Conservation (phyloP, 92 coral and sea anemone genomes). For the Phenganax subtilis region DNA sequence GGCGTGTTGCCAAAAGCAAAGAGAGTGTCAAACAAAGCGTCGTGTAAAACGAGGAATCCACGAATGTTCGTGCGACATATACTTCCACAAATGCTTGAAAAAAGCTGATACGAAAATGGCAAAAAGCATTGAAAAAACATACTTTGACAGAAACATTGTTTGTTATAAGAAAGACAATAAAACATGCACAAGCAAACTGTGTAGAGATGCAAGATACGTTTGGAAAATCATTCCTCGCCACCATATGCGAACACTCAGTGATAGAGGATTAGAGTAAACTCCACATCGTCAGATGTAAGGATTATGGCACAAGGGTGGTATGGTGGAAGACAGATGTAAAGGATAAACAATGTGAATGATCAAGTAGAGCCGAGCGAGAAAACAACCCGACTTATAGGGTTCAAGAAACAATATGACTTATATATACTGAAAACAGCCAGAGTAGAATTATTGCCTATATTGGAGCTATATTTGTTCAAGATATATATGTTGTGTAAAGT, state of each 20-base stretch:
- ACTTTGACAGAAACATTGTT: slow-evolving; percentile 27
- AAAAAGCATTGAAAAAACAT: slow-evolving; percentile 23
- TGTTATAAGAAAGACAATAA: slow-evolving; percentile 15
- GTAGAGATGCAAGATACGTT: not conserved
- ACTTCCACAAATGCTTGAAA: slow-evolving; percentile 17
- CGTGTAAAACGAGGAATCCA: slow-evolving; percentile 26
- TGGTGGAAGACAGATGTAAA: too few species aligned
- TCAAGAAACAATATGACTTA: too few species aligned
- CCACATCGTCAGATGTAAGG: too few species aligned
- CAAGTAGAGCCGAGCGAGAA: too few species aligned
- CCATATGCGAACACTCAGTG: not conserved
- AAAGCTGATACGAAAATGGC: slow-evolving; percentile 29
- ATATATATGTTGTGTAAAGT: too few species aligned
- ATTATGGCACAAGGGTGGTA: too few species aligned
- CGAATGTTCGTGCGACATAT: slow-evolving; percentile 34
- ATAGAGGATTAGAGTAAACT: too few species aligned
- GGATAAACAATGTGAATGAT: too few species aligned
- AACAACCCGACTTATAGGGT: too few species aligned
- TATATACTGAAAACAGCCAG: too few species aligned
- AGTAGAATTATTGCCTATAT: too few species aligned
- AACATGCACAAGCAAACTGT: slow-evolving; percentile 1
- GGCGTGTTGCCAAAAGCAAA: slow-evolving; percentile 18
- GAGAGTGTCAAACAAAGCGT: slow-evolving; percentile 15
- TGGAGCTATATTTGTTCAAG: too few species aligned
- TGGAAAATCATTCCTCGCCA: slow-evolving; percentile 14